Evolutionary conservation across 2,113 vertebrate genomes (phyloP).

Genomic region (Hipposideros armiger): DNA sequence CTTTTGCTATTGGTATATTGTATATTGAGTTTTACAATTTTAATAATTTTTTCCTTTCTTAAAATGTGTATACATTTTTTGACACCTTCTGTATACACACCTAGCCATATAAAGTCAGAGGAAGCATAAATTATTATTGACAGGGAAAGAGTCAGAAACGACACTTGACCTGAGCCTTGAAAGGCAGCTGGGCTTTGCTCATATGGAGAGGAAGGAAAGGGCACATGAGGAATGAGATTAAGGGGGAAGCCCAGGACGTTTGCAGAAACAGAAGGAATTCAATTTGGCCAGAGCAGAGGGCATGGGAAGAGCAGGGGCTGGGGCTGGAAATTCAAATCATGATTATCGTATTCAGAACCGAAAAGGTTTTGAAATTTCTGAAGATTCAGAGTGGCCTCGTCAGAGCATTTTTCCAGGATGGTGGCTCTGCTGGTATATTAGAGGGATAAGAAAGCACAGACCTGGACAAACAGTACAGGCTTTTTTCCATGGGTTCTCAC

Average conservation of each 20-base stretch:
- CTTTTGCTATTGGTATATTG: too few species aligned
- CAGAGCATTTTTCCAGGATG: neutral
- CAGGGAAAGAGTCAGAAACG: neutral
- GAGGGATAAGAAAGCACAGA: neutral
- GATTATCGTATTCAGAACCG: neutral
- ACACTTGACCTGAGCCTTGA: neutral
- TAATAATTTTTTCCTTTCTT: too few species aligned
- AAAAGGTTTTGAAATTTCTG: neutral
- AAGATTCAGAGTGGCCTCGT: neutral
- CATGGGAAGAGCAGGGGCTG: neutral
- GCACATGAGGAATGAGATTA: accelerated
- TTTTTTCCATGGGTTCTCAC: neutral
- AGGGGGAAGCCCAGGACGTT: neutral
- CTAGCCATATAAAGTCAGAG: neutral
- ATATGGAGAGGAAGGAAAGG: neutral
- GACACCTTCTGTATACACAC: neutral
- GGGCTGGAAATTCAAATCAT: neutral
- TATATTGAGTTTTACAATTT: too few species aligned
- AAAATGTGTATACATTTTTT: too few species aligned
- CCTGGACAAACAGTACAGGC: neutral
- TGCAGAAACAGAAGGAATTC: neutral
- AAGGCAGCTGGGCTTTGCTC: neutral
- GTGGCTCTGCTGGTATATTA: neutral
- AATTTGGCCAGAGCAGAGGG: neutral
- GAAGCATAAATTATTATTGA: neutral